Evolutionary conservation across 1,140 invertebrate genomes (phyloP).

Genomic region (Drosophila paulistorum): DNA sequence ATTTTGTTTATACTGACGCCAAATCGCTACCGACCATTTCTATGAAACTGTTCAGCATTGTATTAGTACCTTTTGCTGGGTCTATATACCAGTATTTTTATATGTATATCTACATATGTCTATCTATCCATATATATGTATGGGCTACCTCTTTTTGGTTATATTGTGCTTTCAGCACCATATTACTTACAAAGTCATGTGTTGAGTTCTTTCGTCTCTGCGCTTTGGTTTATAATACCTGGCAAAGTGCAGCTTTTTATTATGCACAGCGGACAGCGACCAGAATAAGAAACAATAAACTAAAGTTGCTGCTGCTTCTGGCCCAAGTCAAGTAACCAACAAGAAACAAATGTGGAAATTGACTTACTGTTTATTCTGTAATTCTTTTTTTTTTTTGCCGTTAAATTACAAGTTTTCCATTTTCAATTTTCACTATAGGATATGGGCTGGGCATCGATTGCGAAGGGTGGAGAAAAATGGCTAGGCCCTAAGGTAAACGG

Average conservation of each 20-base stretch:
- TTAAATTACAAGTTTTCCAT: conserved; percentile 55
- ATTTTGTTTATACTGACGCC: too few species aligned
- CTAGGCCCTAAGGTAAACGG: conserved; percentile 39
- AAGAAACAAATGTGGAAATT: conserved; percentile 56
- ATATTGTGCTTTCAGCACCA: conserved; percentile 58
- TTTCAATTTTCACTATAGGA: conserved; percentile 35
- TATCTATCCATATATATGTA: not conserved
- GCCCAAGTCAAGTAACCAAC: not conserved
- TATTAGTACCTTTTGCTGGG: not conserved
- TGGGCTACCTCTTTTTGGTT: conserved; percentile 5
- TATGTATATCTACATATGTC: not conserved
- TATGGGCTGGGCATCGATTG: conserved; percentile 52
- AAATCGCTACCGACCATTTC: not conserved
- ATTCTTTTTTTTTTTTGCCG: conserved; percentile 18
- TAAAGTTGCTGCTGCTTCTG: conserved; percentile 13
- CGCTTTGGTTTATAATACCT: conserved; percentile 61
- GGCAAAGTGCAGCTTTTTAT: conserved; percentile 61
- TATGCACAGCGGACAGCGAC: conserved; percentile 61
- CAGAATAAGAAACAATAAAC: conserved; percentile 58
- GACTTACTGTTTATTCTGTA: conserved; percentile 55
- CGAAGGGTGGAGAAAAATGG: not conserved
- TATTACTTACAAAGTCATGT: conserved; percentile 73
- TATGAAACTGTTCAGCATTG: not conserved
- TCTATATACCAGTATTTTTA: not conserved
- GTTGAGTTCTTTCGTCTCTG: conserved; percentile 56